Evolutionary conservation across 2,797 vertebrate genomes (phyloP).

Genomic region (Phrynocephalus guinanensis): DNA sequence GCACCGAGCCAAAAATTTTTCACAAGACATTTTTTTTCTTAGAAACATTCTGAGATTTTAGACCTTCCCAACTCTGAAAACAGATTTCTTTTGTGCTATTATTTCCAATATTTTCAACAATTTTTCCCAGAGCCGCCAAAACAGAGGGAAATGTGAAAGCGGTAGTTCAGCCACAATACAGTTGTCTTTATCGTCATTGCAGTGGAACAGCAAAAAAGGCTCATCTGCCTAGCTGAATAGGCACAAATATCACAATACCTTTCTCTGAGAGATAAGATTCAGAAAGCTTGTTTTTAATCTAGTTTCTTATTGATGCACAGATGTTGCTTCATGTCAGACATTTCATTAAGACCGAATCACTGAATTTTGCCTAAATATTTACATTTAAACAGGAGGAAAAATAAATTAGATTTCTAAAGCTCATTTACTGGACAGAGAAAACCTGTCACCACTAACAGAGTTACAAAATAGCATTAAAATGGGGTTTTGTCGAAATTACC

Average conservation of each 20-base stretch:
- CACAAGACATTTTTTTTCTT: no score
- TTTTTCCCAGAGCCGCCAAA: no score
- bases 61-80: no score
- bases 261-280: neutral
- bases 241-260: neutral
- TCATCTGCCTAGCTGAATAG: neutral
- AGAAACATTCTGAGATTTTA: no score
- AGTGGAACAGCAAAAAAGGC: no score
- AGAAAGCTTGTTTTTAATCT: neutral
- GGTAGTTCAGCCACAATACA: no score
- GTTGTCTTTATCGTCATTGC: no score
- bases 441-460: slow-evolving; percentile 20
- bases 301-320: neutral
- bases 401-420: slow-evolving; percentile 26
- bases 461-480: slow-evolving; percentile 29
- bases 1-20: no score
- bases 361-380: slow-evolving; percentile 25
- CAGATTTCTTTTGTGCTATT: no score
- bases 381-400: slow-evolving; percentile 28
- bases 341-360: neutral
- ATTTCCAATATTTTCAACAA: no score
- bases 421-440: slow-evolving; percentile 9
- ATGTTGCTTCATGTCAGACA: neutral
- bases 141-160: no score
- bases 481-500: slow-evolving; percentile 21